Evolutionary conservation across 2,113 vertebrate genomes (phyloP), one percentile per base, ranked within the genome.

Genomic region (Lagenorhynchus albirostris): DNA sequence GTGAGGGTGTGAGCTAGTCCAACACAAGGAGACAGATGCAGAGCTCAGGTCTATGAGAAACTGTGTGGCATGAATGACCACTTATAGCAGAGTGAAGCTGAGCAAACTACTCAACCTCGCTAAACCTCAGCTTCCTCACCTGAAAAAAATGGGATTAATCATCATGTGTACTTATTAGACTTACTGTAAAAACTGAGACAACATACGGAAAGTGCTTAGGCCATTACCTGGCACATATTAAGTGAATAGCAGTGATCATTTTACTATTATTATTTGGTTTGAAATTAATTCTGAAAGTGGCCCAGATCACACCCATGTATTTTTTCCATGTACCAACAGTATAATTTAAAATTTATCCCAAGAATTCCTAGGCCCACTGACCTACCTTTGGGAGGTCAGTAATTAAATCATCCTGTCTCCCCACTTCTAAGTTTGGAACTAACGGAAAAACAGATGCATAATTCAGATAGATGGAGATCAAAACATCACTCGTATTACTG

Each of bases 381-480:
- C 29, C 9, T 58, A 82, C 29, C 4, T 58, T 85, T 97, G 55
- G 36, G 83, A 87, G 67, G 58, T 89, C 68, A 83, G 15, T 89
- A 95, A 94, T 53, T 68, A 96, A 95, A 86, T 50, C 33, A 29
- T 10, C 74, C 4, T 58, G 11, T 58, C 80, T n/a, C 20, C n/a
- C 5, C 6, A 12, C 26, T 70, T 41, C n/a, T 92, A 17, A 81
- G 6, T 90, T 92, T 95, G 63, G 65, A 96, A 90, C 50, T 53
- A 92, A 71, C 44, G 74, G 60, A 89, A 38, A 96, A 92, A 80
- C 13, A 25, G 20, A 94, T 47, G 8, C 20, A 55, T 94, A 94
- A 91, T 81, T 68, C 36, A 92, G 29, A 90, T 58, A 87, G 88
- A 74, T 92, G 88, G 94, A 95, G 36, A 97, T 79, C 63, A 91